These are phyloP conservation scores for Toxostoma redivivum DNA, from an alignment of 2,113 vertebrate species.

Conservation along the genomic window DNA sequence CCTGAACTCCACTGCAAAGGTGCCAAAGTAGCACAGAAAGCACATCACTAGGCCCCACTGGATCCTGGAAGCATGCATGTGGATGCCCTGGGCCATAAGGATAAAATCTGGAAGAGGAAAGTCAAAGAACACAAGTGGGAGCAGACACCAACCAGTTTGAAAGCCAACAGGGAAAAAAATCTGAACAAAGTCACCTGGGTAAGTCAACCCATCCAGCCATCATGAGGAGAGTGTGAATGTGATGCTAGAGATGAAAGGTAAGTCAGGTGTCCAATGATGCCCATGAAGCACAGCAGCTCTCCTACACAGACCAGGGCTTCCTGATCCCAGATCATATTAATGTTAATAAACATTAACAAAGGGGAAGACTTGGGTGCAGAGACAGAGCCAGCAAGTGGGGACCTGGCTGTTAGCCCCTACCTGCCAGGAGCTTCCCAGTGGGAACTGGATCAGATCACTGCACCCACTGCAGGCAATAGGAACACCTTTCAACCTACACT, in stretches of 20 bases:
- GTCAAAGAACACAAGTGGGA: constrained; percentile 72
- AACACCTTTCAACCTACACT: neutral
- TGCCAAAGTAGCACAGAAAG: constrained; percentile 83
- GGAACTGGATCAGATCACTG: neutral
- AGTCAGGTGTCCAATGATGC: neutral
- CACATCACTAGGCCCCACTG: constrained; percentile 93
- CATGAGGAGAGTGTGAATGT: neutral
- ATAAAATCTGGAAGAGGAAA: constrained; percentile 73
- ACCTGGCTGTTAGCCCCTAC: neutral
- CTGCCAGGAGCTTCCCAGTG: neutral
- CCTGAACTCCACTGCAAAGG: constrained; percentile 89
- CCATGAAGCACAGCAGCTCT: neutral
- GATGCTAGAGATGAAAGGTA: neutral
- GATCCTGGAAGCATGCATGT: constrained; percentile 79
- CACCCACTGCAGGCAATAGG: fast-evolving
- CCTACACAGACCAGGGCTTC: fast-evolving
- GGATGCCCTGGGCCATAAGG: constrained; percentile 73
- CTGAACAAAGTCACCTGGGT: neutral
- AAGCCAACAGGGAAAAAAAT: neutral
- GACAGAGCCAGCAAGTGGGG: neutral
- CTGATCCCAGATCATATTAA: neutral
- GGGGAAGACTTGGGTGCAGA: neutral
- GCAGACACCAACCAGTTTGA: neutral
- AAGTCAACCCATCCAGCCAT: neutral
- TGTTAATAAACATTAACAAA: neutral